Evolutionary conservation across 1,140 invertebrate species (phyloP).

Genomic region (Rhagoletis pomonella): DNA sequence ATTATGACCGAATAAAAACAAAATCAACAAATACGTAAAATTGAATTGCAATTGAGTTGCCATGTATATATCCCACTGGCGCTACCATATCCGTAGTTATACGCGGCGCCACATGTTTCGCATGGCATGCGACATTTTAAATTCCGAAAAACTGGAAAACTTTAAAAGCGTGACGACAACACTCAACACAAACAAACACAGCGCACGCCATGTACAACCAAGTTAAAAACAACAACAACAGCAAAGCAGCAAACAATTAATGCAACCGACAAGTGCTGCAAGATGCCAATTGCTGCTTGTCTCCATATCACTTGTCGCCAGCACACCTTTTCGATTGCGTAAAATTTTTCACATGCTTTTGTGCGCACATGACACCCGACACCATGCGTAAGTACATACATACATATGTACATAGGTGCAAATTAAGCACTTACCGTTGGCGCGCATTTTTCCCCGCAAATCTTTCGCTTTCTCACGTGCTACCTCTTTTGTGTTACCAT

Average conservation of each 20-base stretch:
- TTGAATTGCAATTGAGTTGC: no score
- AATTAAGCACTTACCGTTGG: not conserved
- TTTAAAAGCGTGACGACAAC: not conserved
- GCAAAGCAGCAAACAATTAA: not conserved
- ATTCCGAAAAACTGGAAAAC: not conserved
- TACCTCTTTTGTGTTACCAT: no score
- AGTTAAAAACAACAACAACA: not conserved
- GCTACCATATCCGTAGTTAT: no score
- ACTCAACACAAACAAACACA: not conserved
- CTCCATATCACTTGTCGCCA: not conserved
- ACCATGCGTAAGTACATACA: not conserved
- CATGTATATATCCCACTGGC: no score
- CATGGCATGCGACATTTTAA: not conserved
- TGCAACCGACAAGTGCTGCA: not conserved
- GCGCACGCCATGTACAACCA: not conserved
- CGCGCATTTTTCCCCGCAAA: not conserved
- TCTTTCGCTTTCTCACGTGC: no score
- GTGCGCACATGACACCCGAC: not conserved
- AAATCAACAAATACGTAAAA: no score
- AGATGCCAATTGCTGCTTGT: slow-evolving; percentile 1
- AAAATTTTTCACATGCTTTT: slow-evolving; percentile 8
- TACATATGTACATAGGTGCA: not conserved
- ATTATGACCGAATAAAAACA: no score
- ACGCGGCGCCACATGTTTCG: not conserved
- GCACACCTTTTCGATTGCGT: not conserved